Evolutionary conservation across 1,140 invertebrate species (phyloP).

Genomic region (Scaptomyza montana): DNA sequence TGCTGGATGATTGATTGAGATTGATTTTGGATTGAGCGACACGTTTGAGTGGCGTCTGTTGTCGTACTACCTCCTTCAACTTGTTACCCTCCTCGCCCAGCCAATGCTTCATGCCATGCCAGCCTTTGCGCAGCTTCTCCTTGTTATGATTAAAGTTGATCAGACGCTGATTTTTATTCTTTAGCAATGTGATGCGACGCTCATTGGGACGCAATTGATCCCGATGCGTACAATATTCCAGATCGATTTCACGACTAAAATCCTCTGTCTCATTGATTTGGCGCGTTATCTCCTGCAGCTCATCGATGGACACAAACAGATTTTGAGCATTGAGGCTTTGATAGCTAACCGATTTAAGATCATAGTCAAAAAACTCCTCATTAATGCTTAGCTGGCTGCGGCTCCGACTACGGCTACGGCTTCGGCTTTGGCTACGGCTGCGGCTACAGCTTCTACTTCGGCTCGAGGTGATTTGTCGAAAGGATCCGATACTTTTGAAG

Average conservation of each 20-base stretch:
- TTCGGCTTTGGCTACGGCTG: slow-evolving; percentile 7
- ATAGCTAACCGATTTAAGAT: slow-evolving; percentile 81
- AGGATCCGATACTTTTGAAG: slow-evolving; percentile 73
- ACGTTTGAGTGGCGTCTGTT: slow-evolving; percentile 84
- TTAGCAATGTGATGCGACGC: slow-evolving; percentile 75
- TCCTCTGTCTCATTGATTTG: slow-evolving; percentile 83
- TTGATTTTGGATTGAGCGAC: slow-evolving; percentile 78
- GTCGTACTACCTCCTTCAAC: slow-evolving; percentile 84
- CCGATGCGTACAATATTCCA: slow-evolving; percentile 80
- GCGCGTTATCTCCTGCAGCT: slow-evolving; percentile 77
- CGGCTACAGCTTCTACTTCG: slow-evolving; percentile 45
- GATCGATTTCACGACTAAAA: slow-evolving; percentile 74
- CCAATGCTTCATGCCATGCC: slow-evolving; percentile 85
- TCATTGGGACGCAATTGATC: slow-evolving; percentile 78
- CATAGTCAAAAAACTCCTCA: slow-evolving; percentile 71
- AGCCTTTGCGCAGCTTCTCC: slow-evolving; percentile 84
- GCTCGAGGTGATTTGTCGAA: slow-evolving; percentile 40
- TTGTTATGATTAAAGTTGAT: slow-evolving; percentile 83
- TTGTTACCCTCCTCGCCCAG: slow-evolving; percentile 84
- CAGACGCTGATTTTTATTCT: slow-evolving; percentile 77
- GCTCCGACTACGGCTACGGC: background rate
- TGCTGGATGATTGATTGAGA: slow-evolving; percentile 55
- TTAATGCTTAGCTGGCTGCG: slow-evolving; percentile 26
- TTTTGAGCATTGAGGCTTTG: slow-evolving; percentile 78
- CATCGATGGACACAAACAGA: slow-evolving; percentile 81